Evolutionary conservation across 1,140 invertebrate genomes (phyloP).

Genomic region (Bradynema listronoti): DNA sequence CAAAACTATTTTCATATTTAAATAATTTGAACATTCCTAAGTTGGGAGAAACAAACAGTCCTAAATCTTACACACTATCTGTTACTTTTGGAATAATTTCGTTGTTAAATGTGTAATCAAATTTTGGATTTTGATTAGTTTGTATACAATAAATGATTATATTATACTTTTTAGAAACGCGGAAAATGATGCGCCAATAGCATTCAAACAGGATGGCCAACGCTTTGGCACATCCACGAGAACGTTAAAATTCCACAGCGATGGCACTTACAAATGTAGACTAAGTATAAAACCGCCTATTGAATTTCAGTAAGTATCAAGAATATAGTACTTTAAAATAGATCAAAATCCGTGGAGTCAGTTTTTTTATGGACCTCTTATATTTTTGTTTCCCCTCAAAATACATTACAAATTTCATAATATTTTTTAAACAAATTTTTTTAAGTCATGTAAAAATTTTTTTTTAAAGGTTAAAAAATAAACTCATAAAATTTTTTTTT

Average conservation of each 20-base stretch:
- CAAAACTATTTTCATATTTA: too few relatives aligned
- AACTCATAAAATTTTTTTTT: too few relatives aligned
- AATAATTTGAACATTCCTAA: too few relatives aligned
- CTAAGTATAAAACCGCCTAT: conserved; percentile 28
- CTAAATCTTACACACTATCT: too few relatives aligned
- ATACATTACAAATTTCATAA: too few relatives aligned
- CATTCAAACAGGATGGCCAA: conserved; percentile 36
- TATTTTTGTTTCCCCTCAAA: too few relatives aligned
- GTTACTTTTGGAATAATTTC: too few relatives aligned
- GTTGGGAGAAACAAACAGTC: too few relatives aligned
- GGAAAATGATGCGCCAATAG: conserved; percentile 26
- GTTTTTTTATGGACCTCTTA: background rate
- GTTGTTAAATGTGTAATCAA: too few relatives aligned
- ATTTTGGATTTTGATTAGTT: too few relatives aligned
- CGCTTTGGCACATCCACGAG: conserved; percentile 26
- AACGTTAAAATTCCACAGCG: conserved; percentile 29
- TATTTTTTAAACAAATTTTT: conserved; percentile 3
- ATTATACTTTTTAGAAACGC: conserved; percentile 32
- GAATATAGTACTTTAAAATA: conserved; percentile 18
- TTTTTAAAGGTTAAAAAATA: conserved; percentile 6
- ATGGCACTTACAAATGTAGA: conserved; percentile 32
- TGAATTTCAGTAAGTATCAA: conserved; percentile 34
- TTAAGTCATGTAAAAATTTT: conserved; percentile 3
- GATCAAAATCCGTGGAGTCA: background rate
- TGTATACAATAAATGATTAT: too few relatives aligned